These are phyloP conservation scores for Meriones unguiculatus DNA, from an alignment of 2,113 vertebrate genomes.

Conservation along the genomic window DNA sequence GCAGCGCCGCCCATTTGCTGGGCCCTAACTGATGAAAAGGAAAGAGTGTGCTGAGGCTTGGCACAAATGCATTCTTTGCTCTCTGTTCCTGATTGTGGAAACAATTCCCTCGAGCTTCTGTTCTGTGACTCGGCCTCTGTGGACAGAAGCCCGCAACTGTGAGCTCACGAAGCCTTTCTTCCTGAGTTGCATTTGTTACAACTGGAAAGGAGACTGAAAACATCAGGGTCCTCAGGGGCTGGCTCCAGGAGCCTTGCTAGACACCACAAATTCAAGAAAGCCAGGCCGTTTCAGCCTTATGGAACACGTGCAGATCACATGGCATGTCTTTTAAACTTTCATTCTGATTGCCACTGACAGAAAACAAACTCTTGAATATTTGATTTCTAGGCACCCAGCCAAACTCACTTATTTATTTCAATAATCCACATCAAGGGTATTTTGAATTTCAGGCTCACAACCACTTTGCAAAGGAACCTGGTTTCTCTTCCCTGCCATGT, in stretches of 20 bases:
- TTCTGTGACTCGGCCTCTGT: neutral
- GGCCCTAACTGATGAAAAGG: neutral
- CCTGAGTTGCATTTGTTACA: neutral
- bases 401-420: neutral
- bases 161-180: neutral
- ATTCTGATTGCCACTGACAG: neutral
- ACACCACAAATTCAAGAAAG: neutral
- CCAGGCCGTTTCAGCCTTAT: neutral
- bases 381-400: neutral
- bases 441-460: neutral
- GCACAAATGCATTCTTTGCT: neutral
- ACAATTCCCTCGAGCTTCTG: neutral
- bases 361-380: neutral
- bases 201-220: neutral
- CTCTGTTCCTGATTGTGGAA: neutral
- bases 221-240: neutral
- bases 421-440: neutral
- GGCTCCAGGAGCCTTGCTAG: too few relatives aligned
- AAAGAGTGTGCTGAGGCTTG: neutral
- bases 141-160: too few relatives aligned
- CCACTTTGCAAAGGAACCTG: neutral
- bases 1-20: neutral
- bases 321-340: neutral
- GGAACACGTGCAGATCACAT: neutral
- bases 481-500: neutral